Percentiles rank a stretch among this genome's conserved stretches.
Conservation (phyloP, 2,113 vertebrate genomes). For the Spizaetus ornatus region DNA sequence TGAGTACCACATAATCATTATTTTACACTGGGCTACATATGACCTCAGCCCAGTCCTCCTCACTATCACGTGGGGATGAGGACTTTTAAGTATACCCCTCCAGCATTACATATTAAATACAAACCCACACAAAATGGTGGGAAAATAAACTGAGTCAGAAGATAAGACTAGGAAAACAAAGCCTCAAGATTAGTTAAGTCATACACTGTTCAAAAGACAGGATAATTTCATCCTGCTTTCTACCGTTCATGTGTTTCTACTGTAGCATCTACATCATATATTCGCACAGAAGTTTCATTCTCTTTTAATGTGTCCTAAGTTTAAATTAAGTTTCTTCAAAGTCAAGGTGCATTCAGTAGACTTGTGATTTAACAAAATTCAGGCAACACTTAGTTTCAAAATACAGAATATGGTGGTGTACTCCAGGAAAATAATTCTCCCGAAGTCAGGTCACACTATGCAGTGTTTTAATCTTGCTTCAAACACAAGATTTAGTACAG, state of each 20-base stretch:
- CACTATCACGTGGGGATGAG: background rate
- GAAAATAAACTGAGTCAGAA: conserved; percentile 20
- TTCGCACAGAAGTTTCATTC: background rate
- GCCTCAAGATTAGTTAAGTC: background rate
- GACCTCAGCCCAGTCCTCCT: background rate
- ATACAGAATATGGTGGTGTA: background rate
- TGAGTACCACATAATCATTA: background rate
- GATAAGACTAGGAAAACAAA: conserved; percentile 25
- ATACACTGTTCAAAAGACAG: background rate
- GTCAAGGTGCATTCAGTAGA: background rate
- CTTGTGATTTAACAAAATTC: background rate
- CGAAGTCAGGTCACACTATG: background rate
- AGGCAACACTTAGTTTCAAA: background rate
- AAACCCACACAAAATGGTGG: background rate
- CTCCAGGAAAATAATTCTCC: background rate
- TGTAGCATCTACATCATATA: background rate
- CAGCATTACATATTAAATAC: background rate
- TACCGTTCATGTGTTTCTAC: background rate
- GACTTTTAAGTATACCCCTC: background rate
- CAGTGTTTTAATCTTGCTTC: background rate
- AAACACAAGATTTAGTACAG: background rate
- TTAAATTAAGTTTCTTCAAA: background rate
- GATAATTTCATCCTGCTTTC: background rate
- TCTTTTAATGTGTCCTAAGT: background rate
- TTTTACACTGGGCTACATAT: background rate